phyloP scores from a whole-genome alignment of 1,140 invertebrate species.

The Nephila pilipes region DNA sequence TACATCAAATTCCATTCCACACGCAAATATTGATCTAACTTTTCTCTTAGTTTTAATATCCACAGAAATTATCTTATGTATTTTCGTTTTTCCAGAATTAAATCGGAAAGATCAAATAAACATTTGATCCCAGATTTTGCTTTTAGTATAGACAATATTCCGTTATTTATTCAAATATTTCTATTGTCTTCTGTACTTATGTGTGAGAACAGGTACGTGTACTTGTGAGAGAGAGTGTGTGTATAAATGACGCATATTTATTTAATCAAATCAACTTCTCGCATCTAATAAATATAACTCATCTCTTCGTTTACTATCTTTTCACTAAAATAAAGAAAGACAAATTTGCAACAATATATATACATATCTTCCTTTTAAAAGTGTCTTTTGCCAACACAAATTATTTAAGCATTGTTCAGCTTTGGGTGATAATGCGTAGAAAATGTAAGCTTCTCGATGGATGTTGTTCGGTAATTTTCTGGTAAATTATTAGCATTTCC shows the following conservation, averaged over 20 bases:
- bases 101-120: too few species aligned
- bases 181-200: neutral
- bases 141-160: too few species aligned
- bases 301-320: neutral
- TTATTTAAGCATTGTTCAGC: neutral
- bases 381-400: neutral
- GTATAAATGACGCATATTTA: neutral
- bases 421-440: neutral
- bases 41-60: too few species aligned
- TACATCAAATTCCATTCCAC: too few species aligned
- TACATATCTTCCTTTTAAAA: neutral
- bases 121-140: too few species aligned
- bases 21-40: too few species aligned
- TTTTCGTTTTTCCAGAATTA: too few species aligned
- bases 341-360: neutral
- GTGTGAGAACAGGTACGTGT: neutral
- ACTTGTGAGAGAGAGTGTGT: neutral
- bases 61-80: too few species aligned
- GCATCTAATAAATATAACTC: neutral
- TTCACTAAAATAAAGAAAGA: neutral
- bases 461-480: neutral
- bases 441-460: neutral
- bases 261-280: neutral
- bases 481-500: neutral
- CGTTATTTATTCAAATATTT: too few species aligned